phyloP scores from a whole-genome alignment of 2,113 vertebrate species.

The Tachuris rubrigastra region DNA sequence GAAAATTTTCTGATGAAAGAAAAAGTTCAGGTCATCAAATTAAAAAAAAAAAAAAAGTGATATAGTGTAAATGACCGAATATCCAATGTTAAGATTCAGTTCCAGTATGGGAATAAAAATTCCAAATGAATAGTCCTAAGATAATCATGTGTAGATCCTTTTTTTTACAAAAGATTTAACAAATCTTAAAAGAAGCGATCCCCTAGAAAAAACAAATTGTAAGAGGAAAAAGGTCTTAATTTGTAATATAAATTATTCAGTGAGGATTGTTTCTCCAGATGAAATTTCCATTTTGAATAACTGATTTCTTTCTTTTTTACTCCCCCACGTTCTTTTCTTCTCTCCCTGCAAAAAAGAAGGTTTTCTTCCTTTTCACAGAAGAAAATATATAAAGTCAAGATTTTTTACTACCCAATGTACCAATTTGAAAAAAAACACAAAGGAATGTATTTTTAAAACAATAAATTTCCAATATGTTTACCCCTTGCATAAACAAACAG shows the following conservation, averaged over 20 bases:
- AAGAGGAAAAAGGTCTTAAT: neutral
- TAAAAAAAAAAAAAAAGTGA: neutral
- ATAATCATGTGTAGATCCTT: neutral
- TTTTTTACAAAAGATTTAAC: neutral
- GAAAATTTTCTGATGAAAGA: neutral
- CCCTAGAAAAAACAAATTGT: neutral
- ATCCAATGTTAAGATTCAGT: neutral
- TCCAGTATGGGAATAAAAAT: neutral
- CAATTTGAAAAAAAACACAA: slow-evolving; percentile 73
- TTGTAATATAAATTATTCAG: slow-evolving; percentile 36
- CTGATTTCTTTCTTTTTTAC: slow-evolving; percentile 44
- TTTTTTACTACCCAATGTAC: slow-evolving; percentile 65
- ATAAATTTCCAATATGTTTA: slow-evolving; percentile 71
- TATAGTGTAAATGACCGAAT: neutral
- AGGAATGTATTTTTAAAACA: slow-evolving; percentile 59
- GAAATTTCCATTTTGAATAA: slow-evolving; percentile 21
- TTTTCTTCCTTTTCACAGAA: slow-evolving; percentile 37
- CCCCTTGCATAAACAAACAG: slow-evolving; percentile 68
- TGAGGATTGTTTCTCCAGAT: neutral
- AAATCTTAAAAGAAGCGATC: neutral
- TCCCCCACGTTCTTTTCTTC: neutral
- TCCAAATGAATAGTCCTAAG: neutral
- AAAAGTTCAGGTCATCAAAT: neutral
- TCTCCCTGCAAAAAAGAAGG: neutral
- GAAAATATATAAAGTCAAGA: slow-evolving; percentile 38